Evolutionary conservation across 2,888 invertebrate genomes (phyloP).

Genomic region (Endotricha flammealis): DNA sequence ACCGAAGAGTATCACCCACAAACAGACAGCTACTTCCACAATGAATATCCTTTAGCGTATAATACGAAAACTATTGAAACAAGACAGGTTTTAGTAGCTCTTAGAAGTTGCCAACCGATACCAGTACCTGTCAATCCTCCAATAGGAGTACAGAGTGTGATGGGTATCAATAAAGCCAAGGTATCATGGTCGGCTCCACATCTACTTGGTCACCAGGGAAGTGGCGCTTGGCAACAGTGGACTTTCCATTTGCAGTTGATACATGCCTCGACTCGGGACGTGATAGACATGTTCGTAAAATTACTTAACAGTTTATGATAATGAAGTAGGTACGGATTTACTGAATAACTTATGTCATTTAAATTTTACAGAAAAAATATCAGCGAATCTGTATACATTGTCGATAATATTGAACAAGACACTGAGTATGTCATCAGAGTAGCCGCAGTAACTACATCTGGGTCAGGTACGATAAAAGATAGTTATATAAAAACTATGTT

Average conservation of each 20-base stretch:
- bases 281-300: slow-evolving; percentile 50
- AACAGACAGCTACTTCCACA: slow-evolving; percentile 86
- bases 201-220: slow-evolving; percentile 84
- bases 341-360: not conserved
- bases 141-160: slow-evolving; percentile 86
- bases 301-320: not conserved
- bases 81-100: slow-evolving; percentile 70
- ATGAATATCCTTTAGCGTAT: slow-evolving; percentile 80
- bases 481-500: too few relatives aligned
- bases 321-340: too few relatives aligned
- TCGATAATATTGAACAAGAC: slow-evolving; percentile 84
- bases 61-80: slow-evolving; percentile 56
- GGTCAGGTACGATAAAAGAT: slow-evolving; percentile 59
- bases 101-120: slow-evolving; percentile 86
- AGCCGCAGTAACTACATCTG: slow-evolving; percentile 86
- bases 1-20: slow-evolving; percentile 87
- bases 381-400: slow-evolving; percentile 80
- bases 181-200: slow-evolving; percentile 91
- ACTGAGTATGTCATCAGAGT: slow-evolving; percentile 88
- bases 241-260: slow-evolving; percentile 85
- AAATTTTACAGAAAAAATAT: slow-evolving; percentile 58
- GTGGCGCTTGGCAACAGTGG: slow-evolving; percentile 85
- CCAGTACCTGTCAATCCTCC: slow-evolving; percentile 90
- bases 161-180: slow-evolving; percentile 86
- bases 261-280: slow-evolving; percentile 57